These are phyloP conservation scores for Clostera curtula DNA, from an alignment of 2,888 invertebrate species.

Conservation along the genomic window DNA sequence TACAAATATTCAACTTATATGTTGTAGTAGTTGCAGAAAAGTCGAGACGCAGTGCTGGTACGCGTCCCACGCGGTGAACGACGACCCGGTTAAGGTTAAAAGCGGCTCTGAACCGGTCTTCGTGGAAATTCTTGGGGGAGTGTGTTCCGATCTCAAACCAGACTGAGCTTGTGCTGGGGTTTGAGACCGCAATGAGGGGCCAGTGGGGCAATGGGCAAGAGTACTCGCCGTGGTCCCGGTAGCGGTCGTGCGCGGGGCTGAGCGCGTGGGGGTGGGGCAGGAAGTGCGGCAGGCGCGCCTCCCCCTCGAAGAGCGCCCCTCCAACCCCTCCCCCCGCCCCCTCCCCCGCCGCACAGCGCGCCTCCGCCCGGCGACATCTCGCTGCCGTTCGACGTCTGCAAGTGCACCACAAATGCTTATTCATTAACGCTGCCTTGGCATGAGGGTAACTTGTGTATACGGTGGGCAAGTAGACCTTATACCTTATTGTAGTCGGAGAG, in stretches of 20 bases:
- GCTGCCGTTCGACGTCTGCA: conserved; percentile 29
- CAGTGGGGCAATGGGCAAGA: too few species aligned
- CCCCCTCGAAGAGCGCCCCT: conserved; percentile 11
- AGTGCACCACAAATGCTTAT: conserved; percentile 1
- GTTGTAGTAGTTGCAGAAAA: too few species aligned
- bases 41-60: too few species aligned
- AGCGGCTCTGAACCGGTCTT: too few species aligned
- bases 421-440: neutral
- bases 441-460: too few species aligned
- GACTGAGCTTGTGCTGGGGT: neutral
- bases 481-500: conserved; percentile 59
- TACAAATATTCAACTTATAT: neutral
- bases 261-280: conserved; percentile 10
- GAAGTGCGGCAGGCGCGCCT: conserved; percentile 13
- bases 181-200: too few species aligned
- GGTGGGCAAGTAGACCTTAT: neutral
- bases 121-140: too few species aligned
- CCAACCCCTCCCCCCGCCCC: conserved; percentile 8
- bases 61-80: too few species aligned
- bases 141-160: neutral
- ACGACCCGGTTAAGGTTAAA: too few species aligned
- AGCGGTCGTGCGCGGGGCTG: conserved; percentile 29
- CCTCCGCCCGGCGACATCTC: conserved; percentile 35
- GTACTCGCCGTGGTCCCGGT: conserved; percentile 44
- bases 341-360: conserved; percentile 32